Conservation (phyloP, 2,888 invertebrate genomes). For the Erannis defoliaria region DNA sequence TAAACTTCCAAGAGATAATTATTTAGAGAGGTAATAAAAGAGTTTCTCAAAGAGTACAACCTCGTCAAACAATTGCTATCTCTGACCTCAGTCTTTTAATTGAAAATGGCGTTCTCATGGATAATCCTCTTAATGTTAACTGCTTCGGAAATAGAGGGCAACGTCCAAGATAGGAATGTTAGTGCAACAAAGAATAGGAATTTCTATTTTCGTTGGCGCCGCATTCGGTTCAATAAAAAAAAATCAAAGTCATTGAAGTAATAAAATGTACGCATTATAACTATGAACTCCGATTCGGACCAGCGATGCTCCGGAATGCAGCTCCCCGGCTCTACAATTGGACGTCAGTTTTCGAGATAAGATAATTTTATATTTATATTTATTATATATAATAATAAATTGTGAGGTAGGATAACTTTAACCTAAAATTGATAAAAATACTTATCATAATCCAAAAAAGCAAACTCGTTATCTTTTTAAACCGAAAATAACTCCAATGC, state of each 20-base stretch:
- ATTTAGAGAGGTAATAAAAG: constrained; percentile 32
- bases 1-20: constrained; percentile 30
- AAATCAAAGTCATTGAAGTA: constrained; percentile 65
- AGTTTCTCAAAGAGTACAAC: constrained; percentile 58
- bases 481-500: constrained; percentile 23
- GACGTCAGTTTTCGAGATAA: constrained; percentile 48
- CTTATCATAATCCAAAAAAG: constrained; percentile 4
- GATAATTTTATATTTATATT: constrained; percentile 39
- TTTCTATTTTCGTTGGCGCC: constrained; percentile 50
- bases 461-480: constrained; percentile 3
- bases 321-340: constrained; percentile 54
- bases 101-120: constrained; percentile 56
- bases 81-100: constrained; percentile 55
- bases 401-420: constrained; percentile 14
- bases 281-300: constrained; percentile 50
- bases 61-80: constrained; percentile 46
- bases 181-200: constrained; percentile 50
- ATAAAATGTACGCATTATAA: constrained; percentile 64
- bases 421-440: constrained; percentile 3
- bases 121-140: constrained; percentile 45
- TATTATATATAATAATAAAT: too few relatives aligned
- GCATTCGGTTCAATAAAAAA: constrained; percentile 54
- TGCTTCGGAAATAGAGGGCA: constrained; percentile 47
- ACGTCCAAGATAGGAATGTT: constrained; percentile 55
- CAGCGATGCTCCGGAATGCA: constrained; percentile 59